phyloP scores from a whole-genome alignment of 2,797 vertebrate genomes.

The Myotis planiceps region DNA sequence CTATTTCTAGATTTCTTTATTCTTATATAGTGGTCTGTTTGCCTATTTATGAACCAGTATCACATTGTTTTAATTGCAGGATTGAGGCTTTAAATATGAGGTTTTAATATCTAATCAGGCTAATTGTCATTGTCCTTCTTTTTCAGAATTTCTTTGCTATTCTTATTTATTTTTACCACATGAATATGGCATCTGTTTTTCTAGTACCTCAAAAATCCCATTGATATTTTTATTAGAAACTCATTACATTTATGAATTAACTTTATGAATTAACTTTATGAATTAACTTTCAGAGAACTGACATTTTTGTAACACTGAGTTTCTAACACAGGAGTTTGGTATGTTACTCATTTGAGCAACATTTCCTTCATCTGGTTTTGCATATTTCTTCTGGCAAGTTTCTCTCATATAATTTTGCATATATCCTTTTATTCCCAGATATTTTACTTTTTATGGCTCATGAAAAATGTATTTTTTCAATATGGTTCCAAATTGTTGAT shows the following conservation, averaged over 20 bases:
- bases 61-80: neutral
- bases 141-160: neutral
- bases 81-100: neutral
- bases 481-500: neutral
- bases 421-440: constrained; percentile 16
- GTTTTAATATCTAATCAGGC: neutral
- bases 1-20: neutral
- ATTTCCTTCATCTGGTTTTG: neutral
- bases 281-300: constrained; percentile 22
- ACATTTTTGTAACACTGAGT: neutral
- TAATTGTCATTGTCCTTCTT: neutral
- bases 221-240: constrained; percentile 32
- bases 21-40: neutral
- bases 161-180: neutral
- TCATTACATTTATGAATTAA: constrained; percentile 42
- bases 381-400: neutral
- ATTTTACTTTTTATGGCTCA: constrained; percentile 3
- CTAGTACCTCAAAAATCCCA: neutral
- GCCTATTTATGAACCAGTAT: neutral
- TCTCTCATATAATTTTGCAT: neutral
- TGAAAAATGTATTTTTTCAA: neutral
- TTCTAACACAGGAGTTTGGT: neutral
- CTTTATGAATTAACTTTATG: constrained; percentile 31
- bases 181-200: neutral
- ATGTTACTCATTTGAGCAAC: neutral